Evolutionary conservation across 2,888 invertebrate genomes (phyloP), one percentile per base, ranked within the genome.

Genomic region (Eupithecia abbreviata): DNA sequence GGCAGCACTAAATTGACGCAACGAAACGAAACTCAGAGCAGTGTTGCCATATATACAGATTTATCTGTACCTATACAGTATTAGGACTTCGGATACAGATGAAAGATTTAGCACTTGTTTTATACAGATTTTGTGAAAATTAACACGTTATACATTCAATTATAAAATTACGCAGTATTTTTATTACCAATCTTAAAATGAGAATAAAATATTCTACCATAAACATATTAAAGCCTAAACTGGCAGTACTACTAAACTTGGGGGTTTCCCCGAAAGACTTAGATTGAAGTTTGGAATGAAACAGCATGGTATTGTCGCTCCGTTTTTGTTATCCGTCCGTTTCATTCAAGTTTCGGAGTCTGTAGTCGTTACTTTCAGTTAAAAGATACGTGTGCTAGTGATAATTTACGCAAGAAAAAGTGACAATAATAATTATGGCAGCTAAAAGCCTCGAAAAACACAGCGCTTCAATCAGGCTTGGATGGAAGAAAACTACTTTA

Each of bases 161-260:
- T 30, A 30, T 30, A 30, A 30, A 30, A 30, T 30, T 45, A 45
- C 30, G 45, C 7, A 45, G 45, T 55, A 62, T 62, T 62, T 62
- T 62, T 62, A 62, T 62, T 62, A 62, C 62, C 62, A 62, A 62
- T 9, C 62, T 62, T 62, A 9, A 62, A 62, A 62, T 18, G n/a
- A 62, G 62, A 18, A 62, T 62, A 62, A 62, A 62, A 62, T 62
- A 62, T 62, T 62, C 62, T 62, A 62, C 62, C 62, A 62, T 62
- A 62, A 62, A 62, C 62, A 62, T 18, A 18, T 30, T 30, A 30
- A 30, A 30, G 62, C 62, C 62, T 62, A 62, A 62, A 30, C 62
- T 62, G 62, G 62, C 62, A 6, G 6, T 7, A 30, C 30, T 30
- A 30, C 30, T 62, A 30, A 62, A 62, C 62, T 62, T 13, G 15